Evolutionary conservation across 2,113 vertebrate species (phyloP).

Genomic region (Xerus inauris): DNA sequence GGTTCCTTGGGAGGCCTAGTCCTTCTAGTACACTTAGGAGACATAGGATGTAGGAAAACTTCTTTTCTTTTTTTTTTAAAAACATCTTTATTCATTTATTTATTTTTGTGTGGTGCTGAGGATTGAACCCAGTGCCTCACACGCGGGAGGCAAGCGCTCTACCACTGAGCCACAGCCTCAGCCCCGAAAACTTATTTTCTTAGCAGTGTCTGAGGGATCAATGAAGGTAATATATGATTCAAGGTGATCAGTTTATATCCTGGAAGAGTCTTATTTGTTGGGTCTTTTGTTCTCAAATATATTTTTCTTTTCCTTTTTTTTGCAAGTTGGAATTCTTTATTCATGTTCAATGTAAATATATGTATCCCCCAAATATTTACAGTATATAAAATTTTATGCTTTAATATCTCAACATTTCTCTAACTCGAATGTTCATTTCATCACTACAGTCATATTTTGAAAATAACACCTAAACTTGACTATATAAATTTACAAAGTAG

Average conservation of each 20-base stretch:
- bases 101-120: no score
- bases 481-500: background rate
- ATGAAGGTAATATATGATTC: background rate
- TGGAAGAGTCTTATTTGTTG: background rate
- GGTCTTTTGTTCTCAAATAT: background rate
- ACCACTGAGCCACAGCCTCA: no score
- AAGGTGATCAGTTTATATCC: background rate
- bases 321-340: constrained; percentile 1
- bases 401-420: background rate
- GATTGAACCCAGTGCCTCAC: no score
- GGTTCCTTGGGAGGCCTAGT: background rate
- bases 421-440: background rate
- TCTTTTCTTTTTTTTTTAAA: no score
- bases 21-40: background rate
- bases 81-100: no score
- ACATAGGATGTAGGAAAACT: background rate
- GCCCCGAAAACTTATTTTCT: background rate
- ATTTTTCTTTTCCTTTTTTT: background rate
- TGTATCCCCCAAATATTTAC: background rate
- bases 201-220: background rate
- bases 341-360: constrained; percentile 4
- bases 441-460: background rate
- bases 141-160: no score
- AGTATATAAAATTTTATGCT: background rate
- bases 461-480: background rate